Percentiles rank a stretch among this genome's conserved stretches.
Evolutionary conservation across 2,888 invertebrate genomes (phyloP).

Genomic region (Melolontha melolontha): DNA sequence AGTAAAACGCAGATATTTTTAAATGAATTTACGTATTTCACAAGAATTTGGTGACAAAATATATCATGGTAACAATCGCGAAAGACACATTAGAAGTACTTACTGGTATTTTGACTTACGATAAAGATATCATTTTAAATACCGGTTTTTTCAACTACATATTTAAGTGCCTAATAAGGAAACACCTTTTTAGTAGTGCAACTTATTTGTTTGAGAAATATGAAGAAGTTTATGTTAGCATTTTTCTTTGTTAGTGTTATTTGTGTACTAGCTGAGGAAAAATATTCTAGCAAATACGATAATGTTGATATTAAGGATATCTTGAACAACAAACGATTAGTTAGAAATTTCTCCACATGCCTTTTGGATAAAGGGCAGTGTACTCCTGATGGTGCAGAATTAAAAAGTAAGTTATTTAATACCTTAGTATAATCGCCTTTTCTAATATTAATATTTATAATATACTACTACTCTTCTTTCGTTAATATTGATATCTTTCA

Average conservation of each 20-base stretch:
- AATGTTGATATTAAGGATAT: conserved; percentile 77
- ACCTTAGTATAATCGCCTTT: neutral
- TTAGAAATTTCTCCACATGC: conserved; percentile 78
- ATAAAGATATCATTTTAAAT: too few species aligned
- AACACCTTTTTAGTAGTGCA: neutral
- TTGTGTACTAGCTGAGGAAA: conserved; percentile 54
- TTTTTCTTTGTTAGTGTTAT: neutral
- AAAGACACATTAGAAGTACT: too few species aligned
- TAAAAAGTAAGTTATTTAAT: conserved; percentile 64
- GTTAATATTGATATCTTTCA: conserved; percentile 43
- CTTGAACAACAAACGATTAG: conserved; percentile 73
- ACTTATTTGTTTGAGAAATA: neutral
- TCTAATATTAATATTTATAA: neutral
- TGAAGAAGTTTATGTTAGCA: conserved; percentile 4
- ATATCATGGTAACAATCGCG: too few species aligned
- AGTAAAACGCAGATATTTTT: too few species aligned
- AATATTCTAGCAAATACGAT: conserved; percentile 78
- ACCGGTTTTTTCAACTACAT: too few species aligned
- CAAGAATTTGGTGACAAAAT: too few species aligned
- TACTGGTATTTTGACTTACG: too few species aligned
- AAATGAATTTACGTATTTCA: too few species aligned
- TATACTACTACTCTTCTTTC: conserved; percentile 21
- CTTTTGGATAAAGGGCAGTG: conserved; percentile 74
- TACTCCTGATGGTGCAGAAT: conserved; percentile 75
- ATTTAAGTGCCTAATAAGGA: too few species aligned